phyloP scores from a whole-genome alignment of 2,888 invertebrate species.

The Eupithecia abbreviata region DNA sequence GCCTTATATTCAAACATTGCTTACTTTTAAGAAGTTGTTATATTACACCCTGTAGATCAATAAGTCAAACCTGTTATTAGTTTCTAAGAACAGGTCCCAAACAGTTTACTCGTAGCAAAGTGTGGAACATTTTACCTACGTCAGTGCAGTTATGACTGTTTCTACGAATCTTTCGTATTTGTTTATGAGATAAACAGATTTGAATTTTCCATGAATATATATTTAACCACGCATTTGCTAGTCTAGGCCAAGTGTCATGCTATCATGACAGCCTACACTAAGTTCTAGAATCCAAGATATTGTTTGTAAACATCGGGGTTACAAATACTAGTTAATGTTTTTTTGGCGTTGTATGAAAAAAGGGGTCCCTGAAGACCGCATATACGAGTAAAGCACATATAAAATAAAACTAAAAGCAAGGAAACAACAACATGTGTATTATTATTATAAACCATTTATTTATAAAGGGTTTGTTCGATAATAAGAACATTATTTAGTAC shows the following conservation, averaged over 20 bases:
- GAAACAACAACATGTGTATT: too few species aligned
- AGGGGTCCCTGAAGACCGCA: too few species aligned
- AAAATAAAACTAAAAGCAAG: too few species aligned
- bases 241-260: neutral
- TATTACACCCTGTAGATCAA: constrained; percentile 12
- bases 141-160: constrained; percentile 11
- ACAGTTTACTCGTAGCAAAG: constrained; percentile 24
- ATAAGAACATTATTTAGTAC: too few species aligned
- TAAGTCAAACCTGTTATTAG: constrained; percentile 44
- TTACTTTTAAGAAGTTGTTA: neutral
- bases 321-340: too few species aligned
- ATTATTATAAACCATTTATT: too few species aligned
- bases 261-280: neutral
- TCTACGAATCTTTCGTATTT: constrained; percentile 22
- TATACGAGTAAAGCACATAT: too few species aligned
- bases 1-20: neutral
- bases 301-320: neutral
- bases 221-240: neutral
- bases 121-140: constrained; percentile 30
- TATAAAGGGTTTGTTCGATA: too few species aligned
- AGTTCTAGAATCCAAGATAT: neutral
- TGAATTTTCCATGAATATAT: neutral
- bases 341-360: too few species aligned
- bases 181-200: constrained; percentile 4
- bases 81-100: constrained; percentile 38